Evolutionary conservation across 2,888 invertebrate genomes (phyloP).

Genomic region (Stenchaetothrips biformis): DNA sequence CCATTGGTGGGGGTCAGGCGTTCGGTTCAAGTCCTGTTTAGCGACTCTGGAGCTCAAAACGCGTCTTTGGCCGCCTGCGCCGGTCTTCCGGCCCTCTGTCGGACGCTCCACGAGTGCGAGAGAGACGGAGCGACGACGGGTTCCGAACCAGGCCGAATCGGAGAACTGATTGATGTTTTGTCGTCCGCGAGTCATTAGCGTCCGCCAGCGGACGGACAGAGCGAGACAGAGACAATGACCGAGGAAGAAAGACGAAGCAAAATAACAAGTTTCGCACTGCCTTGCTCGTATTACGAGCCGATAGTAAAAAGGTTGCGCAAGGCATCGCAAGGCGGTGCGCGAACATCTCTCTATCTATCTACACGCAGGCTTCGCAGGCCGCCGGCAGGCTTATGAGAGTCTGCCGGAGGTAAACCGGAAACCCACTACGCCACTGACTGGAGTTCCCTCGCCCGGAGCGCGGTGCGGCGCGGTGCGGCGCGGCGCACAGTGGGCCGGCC

Average conservation of each 20-base stretch:
- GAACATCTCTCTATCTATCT: conserved; percentile 9
- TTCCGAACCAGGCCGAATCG: no score
- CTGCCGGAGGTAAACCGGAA: conserved; percentile 12
- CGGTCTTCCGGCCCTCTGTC: no score
- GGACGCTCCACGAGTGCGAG: no score
- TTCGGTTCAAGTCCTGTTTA: no score
- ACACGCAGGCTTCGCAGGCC: background rate
- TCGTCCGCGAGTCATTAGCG: no score
- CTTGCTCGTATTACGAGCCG: background rate
- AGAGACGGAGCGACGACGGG: no score
- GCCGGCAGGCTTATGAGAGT: background rate
- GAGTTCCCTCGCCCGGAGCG: no score
- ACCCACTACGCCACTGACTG: background rate
- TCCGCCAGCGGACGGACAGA: no score
- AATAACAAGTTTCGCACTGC: background rate
- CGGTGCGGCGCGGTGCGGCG: background rate
- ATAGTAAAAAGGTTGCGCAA: conserved; percentile 7
- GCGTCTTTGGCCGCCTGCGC: no score
- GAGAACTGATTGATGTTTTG: no score
- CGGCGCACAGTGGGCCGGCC: background rate
- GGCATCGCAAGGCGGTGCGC: background rate
- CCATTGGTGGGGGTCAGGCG: no score
- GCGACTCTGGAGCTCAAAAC: no score
- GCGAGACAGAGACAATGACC: background rate
- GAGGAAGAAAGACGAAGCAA: background rate